Evolutionary conservation across 2,888 invertebrate species (phyloP), one percentile per base, ranked within the genome.

Genomic region (Chrysolina oricalcia): DNA sequence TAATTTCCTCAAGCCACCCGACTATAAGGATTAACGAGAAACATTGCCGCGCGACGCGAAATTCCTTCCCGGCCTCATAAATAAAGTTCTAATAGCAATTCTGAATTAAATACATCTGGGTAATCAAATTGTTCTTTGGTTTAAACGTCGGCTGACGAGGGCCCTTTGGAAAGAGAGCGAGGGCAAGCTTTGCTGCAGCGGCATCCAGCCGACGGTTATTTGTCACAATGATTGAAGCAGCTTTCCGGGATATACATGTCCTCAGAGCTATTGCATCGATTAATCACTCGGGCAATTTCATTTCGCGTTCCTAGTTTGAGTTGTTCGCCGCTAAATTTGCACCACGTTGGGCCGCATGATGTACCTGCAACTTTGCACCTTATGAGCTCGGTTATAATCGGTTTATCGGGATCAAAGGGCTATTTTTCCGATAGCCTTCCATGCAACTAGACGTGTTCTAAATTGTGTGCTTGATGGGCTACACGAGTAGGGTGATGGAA

Each of bases 201-300:
- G 35, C n/a, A 59, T 59, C 43, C 79, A 77, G 77, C 78, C 81
- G 82, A 79, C 82, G 82, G 85, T 86, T 86, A 87, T 87, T 87
- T 87, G 87, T 87, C 87, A 87, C 85, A 85, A 87, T 87, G 87
- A 87, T 87, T 86, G 87, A 87, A 86, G 85, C 84, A 83, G 86
- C 87, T 87, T 85, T 83, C 83, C 83, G 80, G 86, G 85, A 87
- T 87, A 86, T 88, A 87, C 87, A 87, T 86, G 87, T 87, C 86
- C 87, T 86, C 87, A 83, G 81, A 86, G 86, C 87, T 87, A 87
- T 87, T 87, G 86, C 87, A 78, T 83, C 87, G 85, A 87, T 88
- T 87, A 87, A 87, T 87, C 86, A 87, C 86, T 81, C 82, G 77
- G 81, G 85, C 87, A 86, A 86, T 87, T 87, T 86, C 85, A 86